A percentile compares a stretch with the other conserved stretches of the same genome.
Conservation (phyloP, 2,113 vertebrate species). For the Channa argus region DNA sequence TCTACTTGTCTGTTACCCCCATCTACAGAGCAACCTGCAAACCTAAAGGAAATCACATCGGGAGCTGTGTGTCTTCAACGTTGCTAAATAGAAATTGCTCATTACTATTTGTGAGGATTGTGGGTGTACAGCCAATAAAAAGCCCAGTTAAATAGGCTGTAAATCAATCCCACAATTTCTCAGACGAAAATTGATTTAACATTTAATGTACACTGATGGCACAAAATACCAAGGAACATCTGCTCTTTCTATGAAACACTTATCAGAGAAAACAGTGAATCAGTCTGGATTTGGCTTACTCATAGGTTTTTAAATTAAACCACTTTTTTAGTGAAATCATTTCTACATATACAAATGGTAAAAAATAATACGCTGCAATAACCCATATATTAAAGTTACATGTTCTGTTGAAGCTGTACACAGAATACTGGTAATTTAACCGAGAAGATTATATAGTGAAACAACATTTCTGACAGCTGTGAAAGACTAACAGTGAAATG, state of each 20-base stretch:
- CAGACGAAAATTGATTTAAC: slow-evolving; percentile 17
- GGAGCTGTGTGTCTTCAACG: slow-evolving; percentile 20
- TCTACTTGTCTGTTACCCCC: slow-evolving; percentile 32
- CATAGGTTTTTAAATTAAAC: not conserved
- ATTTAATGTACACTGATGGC: slow-evolving; percentile 1
- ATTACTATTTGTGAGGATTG: slow-evolving; percentile 27
- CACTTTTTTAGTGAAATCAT: not conserved
- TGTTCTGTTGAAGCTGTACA: too few relatives aligned
- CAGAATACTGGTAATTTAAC: not conserved
- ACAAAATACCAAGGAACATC: slow-evolving; percentile 9
- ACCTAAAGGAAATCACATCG: slow-evolving; percentile 36
- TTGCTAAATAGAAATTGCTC: slow-evolving; percentile 38
- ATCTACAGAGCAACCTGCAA: slow-evolving; percentile 22
- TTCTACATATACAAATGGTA: not conserved
- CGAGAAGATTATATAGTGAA: not conserved
- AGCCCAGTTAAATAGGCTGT: not conserved
- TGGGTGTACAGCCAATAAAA: slow-evolving; percentile 18
- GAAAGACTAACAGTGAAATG: not conserved
- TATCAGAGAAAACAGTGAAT: not conserved
- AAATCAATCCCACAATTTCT: slow-evolving; percentile 11
- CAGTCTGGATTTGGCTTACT: not conserved
- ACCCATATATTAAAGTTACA: too few relatives aligned
- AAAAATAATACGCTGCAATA: not conserved
- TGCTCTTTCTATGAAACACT: slow-evolving; percentile 1
- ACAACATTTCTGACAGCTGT: not conserved